Conservation (phyloP, 1,140 invertebrate genomes). For the Drosophila truncata region DNA sequence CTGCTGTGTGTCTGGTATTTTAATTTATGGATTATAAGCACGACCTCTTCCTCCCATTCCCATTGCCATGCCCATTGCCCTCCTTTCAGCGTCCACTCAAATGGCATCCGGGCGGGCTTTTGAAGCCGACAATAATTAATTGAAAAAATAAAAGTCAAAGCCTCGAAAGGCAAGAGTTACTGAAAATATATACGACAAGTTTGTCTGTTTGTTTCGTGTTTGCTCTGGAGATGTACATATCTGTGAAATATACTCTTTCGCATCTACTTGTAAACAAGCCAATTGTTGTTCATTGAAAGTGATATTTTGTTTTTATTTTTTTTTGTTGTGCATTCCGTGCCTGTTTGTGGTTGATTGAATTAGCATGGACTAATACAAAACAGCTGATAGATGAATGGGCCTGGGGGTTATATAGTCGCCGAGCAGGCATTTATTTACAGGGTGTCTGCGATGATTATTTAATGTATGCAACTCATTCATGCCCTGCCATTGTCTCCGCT, state of each 20-base stretch:
- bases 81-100: neutral
- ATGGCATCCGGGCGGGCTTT: slow-evolving; percentile 40
- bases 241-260: slow-evolving; percentile 36
- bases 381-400: slow-evolving; percentile 43
- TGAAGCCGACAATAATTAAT: slow-evolving; percentile 55
- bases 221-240: slow-evolving; percentile 15
- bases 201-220: slow-evolving; percentile 7
- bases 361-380: slow-evolving; percentile 33
- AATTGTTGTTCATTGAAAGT: slow-evolving; percentile 53
- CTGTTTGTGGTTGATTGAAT: slow-evolving; percentile 52
- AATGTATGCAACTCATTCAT: slow-evolving; percentile 40
- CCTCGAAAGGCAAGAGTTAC: neutral
- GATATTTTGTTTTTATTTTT: slow-evolving; percentile 30
- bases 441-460: slow-evolving; percentile 47
- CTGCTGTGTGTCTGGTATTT: slow-evolving; percentile 51
- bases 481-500: slow-evolving; percentile 39
- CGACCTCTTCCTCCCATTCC: slow-evolving; percentile 21
- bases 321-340: slow-evolving; percentile 7
- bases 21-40: slow-evolving; percentile 68
- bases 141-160: slow-evolving; percentile 49
- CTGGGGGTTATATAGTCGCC: neutral
- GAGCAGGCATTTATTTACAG: slow-evolving; percentile 22
- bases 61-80: neutral
- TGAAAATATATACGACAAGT: slow-evolving; percentile 19
- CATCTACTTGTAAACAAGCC: slow-evolving; percentile 48